A percentile compares a stretch with the other conserved stretches of the same genome.
These are phyloP conservation scores for Oncorhynchus clarkii DNA, from an alignment of 2,113 vertebrate genomes.

Conservation along the genomic window DNA sequence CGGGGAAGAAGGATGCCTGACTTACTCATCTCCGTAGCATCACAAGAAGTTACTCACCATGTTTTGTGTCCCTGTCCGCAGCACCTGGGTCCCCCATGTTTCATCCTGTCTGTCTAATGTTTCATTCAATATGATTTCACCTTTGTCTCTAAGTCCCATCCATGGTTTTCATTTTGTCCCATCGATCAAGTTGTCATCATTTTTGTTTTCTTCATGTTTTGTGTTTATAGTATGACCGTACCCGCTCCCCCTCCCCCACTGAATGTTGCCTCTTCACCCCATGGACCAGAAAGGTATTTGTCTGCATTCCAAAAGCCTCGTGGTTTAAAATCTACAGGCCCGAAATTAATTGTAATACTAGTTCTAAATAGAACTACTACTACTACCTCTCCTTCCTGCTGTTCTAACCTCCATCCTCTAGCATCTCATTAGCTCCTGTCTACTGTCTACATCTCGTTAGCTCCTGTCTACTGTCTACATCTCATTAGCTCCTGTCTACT, in stretches of 20 bases:
- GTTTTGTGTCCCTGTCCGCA: neutral
- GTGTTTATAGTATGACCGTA: slow-evolving; percentile 91
- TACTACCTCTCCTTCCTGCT: no score
- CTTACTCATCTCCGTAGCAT: neutral
- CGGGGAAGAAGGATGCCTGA: neutral
- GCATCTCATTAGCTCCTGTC: no score
- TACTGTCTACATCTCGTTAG: no score
- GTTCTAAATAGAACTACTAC: no score
- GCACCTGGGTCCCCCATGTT: slow-evolving; percentile 15
- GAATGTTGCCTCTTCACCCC: slow-evolving; percentile 97
- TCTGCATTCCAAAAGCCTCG: neutral
- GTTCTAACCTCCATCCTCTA: no score
- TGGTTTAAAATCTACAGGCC: no score
- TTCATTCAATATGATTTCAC: no score
- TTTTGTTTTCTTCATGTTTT: slow-evolving; percentile 68
- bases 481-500: no score
- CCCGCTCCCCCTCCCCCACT: slow-evolving; percentile 88
- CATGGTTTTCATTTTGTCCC: slow-evolving; percentile 20
- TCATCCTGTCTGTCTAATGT: neutral
- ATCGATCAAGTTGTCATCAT: slow-evolving; percentile 30
- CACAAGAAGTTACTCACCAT: neutral
- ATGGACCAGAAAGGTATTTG: slow-evolving; percentile 98
- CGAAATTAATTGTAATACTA: no score
- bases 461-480: no score
- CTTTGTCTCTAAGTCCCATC: neutral